These are phyloP conservation scores for Seriola aureovittata DNA, from an alignment of 2,113 vertebrate genomes.

Conservation along the genomic window DNA sequence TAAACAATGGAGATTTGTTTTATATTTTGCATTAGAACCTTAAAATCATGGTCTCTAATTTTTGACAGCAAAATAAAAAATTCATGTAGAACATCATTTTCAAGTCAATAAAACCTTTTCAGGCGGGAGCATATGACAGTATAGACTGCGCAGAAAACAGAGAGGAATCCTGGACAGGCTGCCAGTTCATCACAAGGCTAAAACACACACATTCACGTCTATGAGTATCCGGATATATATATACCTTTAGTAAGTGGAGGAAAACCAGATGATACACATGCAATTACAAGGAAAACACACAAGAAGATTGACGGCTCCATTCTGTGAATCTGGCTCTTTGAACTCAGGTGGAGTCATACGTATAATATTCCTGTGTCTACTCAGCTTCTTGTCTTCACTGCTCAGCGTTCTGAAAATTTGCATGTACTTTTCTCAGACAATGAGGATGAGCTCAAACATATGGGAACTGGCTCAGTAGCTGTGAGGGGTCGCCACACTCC, in stretches of 20 bases:
- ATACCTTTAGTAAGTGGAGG: not conserved
- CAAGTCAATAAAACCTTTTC: not conserved
- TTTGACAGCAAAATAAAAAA: slow-evolving; percentile 17
- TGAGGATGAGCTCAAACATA: not conserved
- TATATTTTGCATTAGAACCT: slow-evolving; percentile 6
- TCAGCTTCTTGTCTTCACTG: not conserved
- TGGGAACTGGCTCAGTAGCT: not conserved
- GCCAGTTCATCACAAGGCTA: slow-evolving; percentile 9
- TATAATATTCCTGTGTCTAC: not conserved
- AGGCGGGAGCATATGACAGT: not conserved
- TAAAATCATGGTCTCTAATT: slow-evolving; percentile 4
- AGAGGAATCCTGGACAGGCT: not conserved
- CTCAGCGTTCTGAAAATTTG: too few relatives aligned
- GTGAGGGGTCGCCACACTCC: not conserved
- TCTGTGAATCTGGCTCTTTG: not conserved
- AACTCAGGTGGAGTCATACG: not conserved
- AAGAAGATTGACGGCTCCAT: not conserved
- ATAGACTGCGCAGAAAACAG: not conserved
- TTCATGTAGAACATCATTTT: slow-evolving; percentile 12
- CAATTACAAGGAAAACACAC: not conserved
- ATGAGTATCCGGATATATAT: not conserved
- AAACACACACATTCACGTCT: not conserved
- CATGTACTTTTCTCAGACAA: not conserved
- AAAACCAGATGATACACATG: not conserved
- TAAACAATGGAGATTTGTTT: slow-evolving; percentile 16